Percentiles rank a stretch among this genome's conserved stretches.
Conservation (phyloP, 2,797 vertebrate genomes). For the Ctenochaetus hawaiiensis region DNA sequence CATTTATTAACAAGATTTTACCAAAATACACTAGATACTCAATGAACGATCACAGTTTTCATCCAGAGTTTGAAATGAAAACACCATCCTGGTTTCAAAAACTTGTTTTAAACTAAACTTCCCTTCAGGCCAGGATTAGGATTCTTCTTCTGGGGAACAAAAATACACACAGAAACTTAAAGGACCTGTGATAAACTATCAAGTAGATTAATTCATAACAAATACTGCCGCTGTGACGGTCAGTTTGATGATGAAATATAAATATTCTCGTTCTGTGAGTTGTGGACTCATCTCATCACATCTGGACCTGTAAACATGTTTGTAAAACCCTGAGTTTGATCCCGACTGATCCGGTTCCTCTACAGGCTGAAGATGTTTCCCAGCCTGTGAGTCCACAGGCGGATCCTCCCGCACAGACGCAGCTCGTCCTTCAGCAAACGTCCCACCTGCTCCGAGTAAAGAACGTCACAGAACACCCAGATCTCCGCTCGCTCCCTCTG, state of each 20-base stretch:
- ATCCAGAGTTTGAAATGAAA: not conserved
- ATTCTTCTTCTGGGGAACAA: not conserved
- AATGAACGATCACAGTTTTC: no score
- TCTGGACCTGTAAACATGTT: not conserved
- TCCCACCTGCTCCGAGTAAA: conserved; percentile 91
- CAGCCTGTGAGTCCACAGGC: conserved; percentile 86
- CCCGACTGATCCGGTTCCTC: not conserved
- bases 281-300: not conserved
- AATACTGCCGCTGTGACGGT: not conserved
- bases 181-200: not conserved
- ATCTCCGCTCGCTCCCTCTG: conserved; percentile 89
- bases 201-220: not conserved
- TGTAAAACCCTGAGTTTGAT: not conserved
- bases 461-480: conserved; percentile 95
- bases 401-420: conserved; percentile 87
- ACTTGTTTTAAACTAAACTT: not conserved
- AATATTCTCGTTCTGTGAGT: not conserved
- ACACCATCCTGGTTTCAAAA: not conserved
- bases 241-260: not conserved
- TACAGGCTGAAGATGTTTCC: conserved; percentile 89
- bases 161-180: not conserved
- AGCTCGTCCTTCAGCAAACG: conserved; percentile 88
- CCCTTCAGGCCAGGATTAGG: not conserved
- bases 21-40: not conserved
- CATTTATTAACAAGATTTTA: conserved; percentile 6